Conservation (phyloP, 2,797 vertebrate species). For the Microctenopoma lineatum region DNA sequence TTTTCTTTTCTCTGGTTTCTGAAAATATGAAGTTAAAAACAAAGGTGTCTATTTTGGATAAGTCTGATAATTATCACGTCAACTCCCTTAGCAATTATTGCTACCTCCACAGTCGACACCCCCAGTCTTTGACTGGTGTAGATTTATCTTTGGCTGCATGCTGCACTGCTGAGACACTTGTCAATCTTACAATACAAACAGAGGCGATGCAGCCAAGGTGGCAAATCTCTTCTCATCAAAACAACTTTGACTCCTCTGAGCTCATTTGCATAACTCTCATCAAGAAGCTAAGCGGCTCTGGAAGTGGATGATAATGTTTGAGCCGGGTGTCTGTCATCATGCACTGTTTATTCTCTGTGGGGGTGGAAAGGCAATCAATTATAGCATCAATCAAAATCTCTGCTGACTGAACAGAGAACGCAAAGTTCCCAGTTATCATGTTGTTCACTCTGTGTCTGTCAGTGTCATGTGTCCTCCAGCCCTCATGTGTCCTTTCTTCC, state of each 20-base stretch:
- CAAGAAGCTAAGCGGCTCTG: slow-evolving; percentile 25
- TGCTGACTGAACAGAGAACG: slow-evolving; percentile 12
- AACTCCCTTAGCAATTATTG: neutral
- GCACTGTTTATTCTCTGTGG: slow-evolving; percentile 25
- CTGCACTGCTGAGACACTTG: neutral
- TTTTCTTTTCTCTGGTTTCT: neutral
- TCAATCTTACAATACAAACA: neutral
- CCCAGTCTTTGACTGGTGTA: neutral
- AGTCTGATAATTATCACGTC: neutral
- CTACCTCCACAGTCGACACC: neutral
- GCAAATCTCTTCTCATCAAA: slow-evolving; percentile 32
- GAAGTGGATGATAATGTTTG: slow-evolving; percentile 33
- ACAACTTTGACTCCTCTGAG: slow-evolving; percentile 18
- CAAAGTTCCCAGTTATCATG: slow-evolving; percentile 1
- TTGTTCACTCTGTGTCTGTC: neutral
- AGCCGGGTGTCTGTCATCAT: slow-evolving; percentile 29
- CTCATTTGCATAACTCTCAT: slow-evolving; percentile 54
- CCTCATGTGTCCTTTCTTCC: no score
- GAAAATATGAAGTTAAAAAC: neutral
- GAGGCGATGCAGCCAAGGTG: slow-evolving; percentile 4
- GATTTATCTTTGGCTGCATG: neutral
- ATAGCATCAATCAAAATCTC: slow-evolving; percentile 20
- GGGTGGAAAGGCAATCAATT: slow-evolving; percentile 37
- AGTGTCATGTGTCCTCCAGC: no score
- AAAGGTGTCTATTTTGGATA: neutral